Base-by-base conservation (phyloP, 2,113 vertebrate species). In the Aythya baeri region DNA sequence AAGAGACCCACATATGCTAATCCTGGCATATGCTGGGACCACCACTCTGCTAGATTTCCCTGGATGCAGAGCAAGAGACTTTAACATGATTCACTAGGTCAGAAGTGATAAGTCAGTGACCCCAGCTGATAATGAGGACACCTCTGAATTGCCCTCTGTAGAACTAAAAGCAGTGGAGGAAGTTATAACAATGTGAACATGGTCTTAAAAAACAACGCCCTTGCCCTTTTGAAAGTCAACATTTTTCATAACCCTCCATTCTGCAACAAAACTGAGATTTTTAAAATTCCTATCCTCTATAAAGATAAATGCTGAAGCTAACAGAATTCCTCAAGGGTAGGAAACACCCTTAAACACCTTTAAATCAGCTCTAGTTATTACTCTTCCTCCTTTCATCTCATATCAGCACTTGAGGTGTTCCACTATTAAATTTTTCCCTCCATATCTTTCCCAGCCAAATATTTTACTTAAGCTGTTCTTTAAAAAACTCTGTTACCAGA, bases 301-400 rank as follows among this genome's bases (percentile, higher is more conserved):
- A 65, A 93, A 84, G 50, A 62, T 38, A 92, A 93, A 86, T 57
- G 11, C 52, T 91, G 36, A 91, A 85, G 82, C 66, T 34, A 36
- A 27, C 66, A 93, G 78, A 94, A 92, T 55, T 88, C 86, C 79
- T 67, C 2, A 8, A 89, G 62, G 80, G 62, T 89, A 86, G 66
- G 61, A 91, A 94, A 91, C 27, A 57, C 23, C 34, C 34, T 34
- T 34, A 34, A 34, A 34, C 34, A 34, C 34, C 34, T 83, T 80
- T 93, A 85, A 83, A 86, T 74, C 46, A 86, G 38, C 27, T 70
- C 38, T 57, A 66, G 46, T 71, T 95, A 96, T 67, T 92, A 66
- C 85, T 91, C 71, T 91, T 82, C 79, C 72, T 86, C 86, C 55
- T 67, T 88, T 83, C 27, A 78, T 67, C 72, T 86, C 76, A 29